Evolutionary conservation across 2,888 invertebrate species (phyloP).

Genomic region (Orchestes rusci): DNA sequence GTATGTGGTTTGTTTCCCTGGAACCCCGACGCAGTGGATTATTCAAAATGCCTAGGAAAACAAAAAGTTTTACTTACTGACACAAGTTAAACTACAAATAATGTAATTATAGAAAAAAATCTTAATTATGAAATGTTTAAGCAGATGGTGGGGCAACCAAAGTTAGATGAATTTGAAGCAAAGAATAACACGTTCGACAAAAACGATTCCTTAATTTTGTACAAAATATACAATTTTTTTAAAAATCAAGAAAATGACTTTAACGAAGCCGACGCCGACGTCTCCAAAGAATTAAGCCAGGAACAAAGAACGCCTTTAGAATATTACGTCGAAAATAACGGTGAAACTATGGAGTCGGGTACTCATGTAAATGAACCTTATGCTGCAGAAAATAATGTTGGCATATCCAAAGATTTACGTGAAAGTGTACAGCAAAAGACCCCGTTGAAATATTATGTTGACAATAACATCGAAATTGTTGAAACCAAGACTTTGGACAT

Average conservation of each 20-base stretch:
- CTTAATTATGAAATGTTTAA: constrained; percentile 5
- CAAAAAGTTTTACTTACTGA: not conserved
- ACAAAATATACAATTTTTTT: no score
- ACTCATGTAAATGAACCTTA: not conserved
- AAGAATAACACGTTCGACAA: no score
- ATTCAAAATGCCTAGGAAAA: constrained; percentile 18
- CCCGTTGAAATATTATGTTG: not conserved
- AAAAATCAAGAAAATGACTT: no score
- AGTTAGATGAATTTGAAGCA: constrained; percentile 2
- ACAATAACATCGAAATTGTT: constrained; percentile 6
- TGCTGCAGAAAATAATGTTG: not conserved
- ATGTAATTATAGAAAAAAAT: not conserved
- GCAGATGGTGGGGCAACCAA: constrained; percentile 1
- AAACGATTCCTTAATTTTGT: no score
- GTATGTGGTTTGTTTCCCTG: constrained; percentile 24
- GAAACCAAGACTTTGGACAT: constrained; percentile 1
- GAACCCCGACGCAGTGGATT: constrained; percentile 20
- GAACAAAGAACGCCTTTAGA: no score
- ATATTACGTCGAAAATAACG: no score
- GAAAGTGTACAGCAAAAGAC: constrained; percentile 3
- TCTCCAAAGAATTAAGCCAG: no score
- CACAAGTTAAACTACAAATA: not conserved
- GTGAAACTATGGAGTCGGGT: no score
- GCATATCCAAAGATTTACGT: not conserved
- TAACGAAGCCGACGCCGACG: no score